These are phyloP conservation scores for Brachionus asplanchnoidis DNA, from an alignment of 1,140 invertebrate species.

Conservation along the genomic window DNA sequence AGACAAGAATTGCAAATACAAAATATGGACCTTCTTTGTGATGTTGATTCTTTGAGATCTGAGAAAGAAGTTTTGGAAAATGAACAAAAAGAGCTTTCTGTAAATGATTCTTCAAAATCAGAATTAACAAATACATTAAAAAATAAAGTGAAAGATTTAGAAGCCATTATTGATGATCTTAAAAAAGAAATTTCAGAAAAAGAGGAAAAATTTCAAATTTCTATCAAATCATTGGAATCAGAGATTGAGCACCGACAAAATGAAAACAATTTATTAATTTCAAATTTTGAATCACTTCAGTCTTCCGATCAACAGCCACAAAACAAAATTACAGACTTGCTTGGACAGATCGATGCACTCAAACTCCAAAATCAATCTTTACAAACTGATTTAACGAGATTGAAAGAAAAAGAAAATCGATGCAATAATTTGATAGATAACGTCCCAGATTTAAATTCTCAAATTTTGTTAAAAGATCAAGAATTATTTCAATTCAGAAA, in stretches of 20 bases:
- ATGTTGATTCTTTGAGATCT: neutral
- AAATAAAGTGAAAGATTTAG: neutral
- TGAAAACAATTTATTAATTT: neutral
- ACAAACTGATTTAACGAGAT: neutral
- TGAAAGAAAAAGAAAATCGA: neutral
- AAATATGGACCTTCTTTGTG: conserved; percentile 28
- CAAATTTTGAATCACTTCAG: neutral
- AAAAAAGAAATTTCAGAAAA: neutral
- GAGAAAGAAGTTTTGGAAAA: conserved; percentile 16
- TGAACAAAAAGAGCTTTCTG: neutral
- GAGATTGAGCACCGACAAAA: neutral
- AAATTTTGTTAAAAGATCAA: neutral
- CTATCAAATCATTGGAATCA: neutral
- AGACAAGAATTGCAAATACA: neutral
- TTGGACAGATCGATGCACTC: neutral
- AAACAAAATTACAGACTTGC: neutral
- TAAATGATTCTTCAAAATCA: too few relatives aligned
- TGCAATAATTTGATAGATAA: neutral
- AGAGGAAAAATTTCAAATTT: neutral
- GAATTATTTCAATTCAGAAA: neutral
- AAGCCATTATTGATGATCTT: neutral
- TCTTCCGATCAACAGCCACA: neutral
- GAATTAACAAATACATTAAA: neutral
- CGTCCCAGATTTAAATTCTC: neutral
- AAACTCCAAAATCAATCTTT: neutral